A percentile compares a stretch with the other conserved stretches of the same genome.
phyloP scores from a whole-genome alignment of 2,888 invertebrate species.

The Margaritifera margaritifera region DNA sequence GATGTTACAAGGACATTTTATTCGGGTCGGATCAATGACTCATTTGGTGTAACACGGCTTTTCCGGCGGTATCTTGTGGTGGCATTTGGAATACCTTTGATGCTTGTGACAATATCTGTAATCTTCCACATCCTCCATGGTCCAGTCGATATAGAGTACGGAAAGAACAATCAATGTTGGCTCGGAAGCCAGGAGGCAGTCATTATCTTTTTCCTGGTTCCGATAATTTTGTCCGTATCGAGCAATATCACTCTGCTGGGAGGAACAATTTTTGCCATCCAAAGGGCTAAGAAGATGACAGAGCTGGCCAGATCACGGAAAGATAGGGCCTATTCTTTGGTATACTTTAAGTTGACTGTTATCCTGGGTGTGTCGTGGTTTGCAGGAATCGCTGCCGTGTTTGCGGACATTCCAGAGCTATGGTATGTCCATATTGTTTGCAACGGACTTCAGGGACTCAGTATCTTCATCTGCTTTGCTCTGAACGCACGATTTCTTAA shows the following conservation, averaged over 20 bases:
- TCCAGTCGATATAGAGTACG: constrained; percentile 6
- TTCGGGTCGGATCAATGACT: background rate
- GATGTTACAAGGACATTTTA: constrained; percentile 18
- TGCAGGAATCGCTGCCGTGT: constrained; percentile 13
- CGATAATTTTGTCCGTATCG: constrained; percentile 5
- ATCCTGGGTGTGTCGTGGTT: constrained; percentile 26
- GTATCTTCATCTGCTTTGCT: constrained; percentile 17
- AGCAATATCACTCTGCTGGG: constrained; percentile 12
- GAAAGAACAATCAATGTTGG: constrained; percentile 13
- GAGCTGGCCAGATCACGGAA: background rate
- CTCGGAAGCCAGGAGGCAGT: constrained; percentile 12
- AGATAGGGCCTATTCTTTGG: constrained; percentile 13
- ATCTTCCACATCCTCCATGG: constrained; percentile 6
- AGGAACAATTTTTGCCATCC: constrained; percentile 10
- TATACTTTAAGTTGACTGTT: constrained; percentile 20
- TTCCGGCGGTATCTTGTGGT: constrained; percentile 7
- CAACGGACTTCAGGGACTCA: constrained; percentile 23
- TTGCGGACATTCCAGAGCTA: constrained; percentile 9
- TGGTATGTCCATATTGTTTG: constrained; percentile 20
- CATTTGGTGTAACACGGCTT: background rate
- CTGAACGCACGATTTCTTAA: constrained; percentile 15
- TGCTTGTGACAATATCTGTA: background rate
- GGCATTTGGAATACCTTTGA: constrained; percentile 2
- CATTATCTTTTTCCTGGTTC: constrained; percentile 14
- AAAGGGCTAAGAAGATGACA: constrained; percentile 2